Evolutionary conservation across 2,113 vertebrate species (phyloP).

Genomic region (Puma concolor): DNA sequence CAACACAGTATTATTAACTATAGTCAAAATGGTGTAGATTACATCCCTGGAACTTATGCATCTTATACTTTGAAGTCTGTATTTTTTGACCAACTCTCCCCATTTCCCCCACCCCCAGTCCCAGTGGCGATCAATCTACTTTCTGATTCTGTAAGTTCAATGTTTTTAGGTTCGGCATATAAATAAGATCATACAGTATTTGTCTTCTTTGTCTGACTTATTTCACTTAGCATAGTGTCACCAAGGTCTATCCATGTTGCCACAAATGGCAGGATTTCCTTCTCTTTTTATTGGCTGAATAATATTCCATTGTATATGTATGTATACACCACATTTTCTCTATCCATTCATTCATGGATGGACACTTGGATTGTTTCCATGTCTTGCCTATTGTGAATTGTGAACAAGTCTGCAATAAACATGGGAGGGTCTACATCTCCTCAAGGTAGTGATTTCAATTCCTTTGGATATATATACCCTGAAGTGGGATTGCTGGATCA

Average conservation of each 20-base stretch:
- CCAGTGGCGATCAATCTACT: not conserved
- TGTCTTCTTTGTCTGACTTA: not conserved
- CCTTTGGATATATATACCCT: not conserved
- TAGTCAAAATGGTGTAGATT: not conserved
- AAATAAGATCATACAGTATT: not conserved
- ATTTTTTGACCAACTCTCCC: not conserved
- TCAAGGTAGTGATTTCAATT: not conserved
- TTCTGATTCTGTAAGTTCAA: not conserved
- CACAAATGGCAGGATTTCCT: not conserved
- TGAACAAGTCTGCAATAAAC: not conserved
- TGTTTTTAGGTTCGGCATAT: not conserved
- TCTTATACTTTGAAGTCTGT: not conserved
- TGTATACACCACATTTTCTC: not conserved
- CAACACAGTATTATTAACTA: not conserved
- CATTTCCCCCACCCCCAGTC: not conserved
- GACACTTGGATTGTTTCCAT: not conserved
- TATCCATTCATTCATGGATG: not conserved
- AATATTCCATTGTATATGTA: not conserved
- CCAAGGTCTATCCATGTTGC: not conserved
- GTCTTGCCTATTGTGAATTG: not conserved
- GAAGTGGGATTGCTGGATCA: not conserved
- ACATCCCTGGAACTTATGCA: not conserved
- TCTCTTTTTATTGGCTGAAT: not conserved
- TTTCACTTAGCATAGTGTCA: not conserved
- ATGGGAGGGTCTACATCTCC: not conserved